Base-by-base conservation (phyloP, 2,888 invertebrate species). In the Lithophane semibrunnea region DNA sequence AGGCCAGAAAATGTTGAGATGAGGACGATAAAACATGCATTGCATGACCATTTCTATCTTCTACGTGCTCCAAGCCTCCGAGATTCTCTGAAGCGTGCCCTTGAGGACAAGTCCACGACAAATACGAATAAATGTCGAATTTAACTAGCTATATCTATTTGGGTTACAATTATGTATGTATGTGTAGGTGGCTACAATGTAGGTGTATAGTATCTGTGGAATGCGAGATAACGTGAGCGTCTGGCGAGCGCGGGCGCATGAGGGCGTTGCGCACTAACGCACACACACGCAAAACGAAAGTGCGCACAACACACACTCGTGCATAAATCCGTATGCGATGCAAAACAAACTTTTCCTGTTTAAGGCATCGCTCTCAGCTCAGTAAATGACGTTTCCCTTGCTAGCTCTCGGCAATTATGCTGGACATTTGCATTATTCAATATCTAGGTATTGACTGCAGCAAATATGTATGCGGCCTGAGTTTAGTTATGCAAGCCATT, bases 311-410 rank as follows among this genome's bases (percentile, higher is more conserved):
- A 65, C 79, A 82, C 81, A 89, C 84, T 83, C 61, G 49, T 64
- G 77, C 77, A 67, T 68, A 49, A 77, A 74, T 80, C 75, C 78
- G 76, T 85, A 83, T 75, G 49, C 74, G 73, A 86, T 84, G 85
- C 89, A 88, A 90, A 89, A 88, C 87, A 86, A 88, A 88, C 88
- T 90, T 90, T 90, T 90, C 90, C 88, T 89, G 88, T 85, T 84
- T 84, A 85, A 80, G 84, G 82, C 87, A 87, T 85, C 82, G 86
- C 80, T 83, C 81, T 88, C 72, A 65, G 76, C 81, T 88, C 72
- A 65, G 76, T 85, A 83, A 86, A 86, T 79, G 79, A 79, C 75
- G 80, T 77, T 88, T 84, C 80, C 78, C 82, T 78, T 81, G 77
- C 73, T 64, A 64, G 67, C 70, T 60, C 68, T 79, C 75, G 73